Base-by-base conservation (phyloP, 2,113 vertebrate genomes). In the Turnix velox region DNA sequence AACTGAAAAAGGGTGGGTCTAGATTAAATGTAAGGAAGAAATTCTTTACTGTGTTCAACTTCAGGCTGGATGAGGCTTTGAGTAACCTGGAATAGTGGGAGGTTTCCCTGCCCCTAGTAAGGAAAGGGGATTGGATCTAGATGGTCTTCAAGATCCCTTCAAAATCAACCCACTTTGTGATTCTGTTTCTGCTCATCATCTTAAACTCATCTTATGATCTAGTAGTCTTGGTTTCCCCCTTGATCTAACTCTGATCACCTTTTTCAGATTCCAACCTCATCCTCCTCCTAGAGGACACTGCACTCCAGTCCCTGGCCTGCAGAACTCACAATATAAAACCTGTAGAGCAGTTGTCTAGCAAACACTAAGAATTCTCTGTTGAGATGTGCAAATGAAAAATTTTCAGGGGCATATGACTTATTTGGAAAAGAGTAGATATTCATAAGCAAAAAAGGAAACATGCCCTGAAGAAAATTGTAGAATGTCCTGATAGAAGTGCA, bases 41-140 rank as follows among this genome's bases (percentile, higher is more conserved):
- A 39, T 49, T 84, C 6, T 49, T 88, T 20, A 23, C 28, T n/a
- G 3, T 10, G 14, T 65, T 43, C 30, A 54, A 79, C 40, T 37
- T 5, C 45, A 14, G 48, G 2, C 0, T 62, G 7, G 30, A 46
- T 19, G 13, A 15, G 3, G 4, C 51, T 84, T 79, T 67, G 65
- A 43, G 54, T 14, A 90, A 8, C 12, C 40, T 77, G 30, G 1
- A 35, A 18, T 54, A 12, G 18, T 58, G 33, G 18, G 52, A 43
- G 5, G 46, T 42, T 5, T 45, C 31, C 12, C 18, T 49, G 18
- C 8, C 31, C 12, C 8, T 2, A 8, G 17, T 45, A 66, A 9
- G 0, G 8, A 5, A 66, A 9, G 0, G 8, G 5, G 7, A 2
- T 16, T 24, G 22, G 37, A 42, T 31, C 8, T 62, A 48, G 8